Evolutionary conservation across 2,888 invertebrate species (phyloP), one percentile per base, ranked within the genome.

Genomic region (Andrena hattorfiana): DNA sequence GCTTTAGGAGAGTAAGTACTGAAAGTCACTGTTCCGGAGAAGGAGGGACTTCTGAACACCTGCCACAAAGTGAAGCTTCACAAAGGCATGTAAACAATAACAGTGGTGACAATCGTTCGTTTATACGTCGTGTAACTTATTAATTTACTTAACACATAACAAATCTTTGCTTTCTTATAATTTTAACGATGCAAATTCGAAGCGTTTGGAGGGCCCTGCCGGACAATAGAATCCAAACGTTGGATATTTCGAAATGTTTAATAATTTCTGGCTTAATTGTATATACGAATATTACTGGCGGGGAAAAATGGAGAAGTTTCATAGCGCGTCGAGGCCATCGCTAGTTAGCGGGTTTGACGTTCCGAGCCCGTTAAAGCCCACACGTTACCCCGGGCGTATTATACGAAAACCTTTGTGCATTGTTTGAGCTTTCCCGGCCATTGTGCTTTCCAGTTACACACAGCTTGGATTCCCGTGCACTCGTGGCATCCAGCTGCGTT

Each of bases 351-450:
- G 56, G 77, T 74, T 83, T 71, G 74, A 81, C 72, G 81, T 83
- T 74, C 70, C 59, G 72, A 86, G 86, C 74, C 81, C 77, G 87
- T 86, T 82, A 78, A 83, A 83, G 85, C 88, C 89, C 87, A 86
- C 89, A 88, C 83, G 87, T 87, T 89, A 88, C 90, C 84, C 86
- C 81, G 70, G 89, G 91, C 89, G 78, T 87, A 92, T 92, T 92
- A 91, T 90, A 88, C 89, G 89, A 86, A 83, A 86, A 87, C 87
- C 90, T 92, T 92, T 91, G 92, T 91, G 88, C 91, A 92, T 92
- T 92, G 92, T 92, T 92, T 89, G 90, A 90, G 90, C 90, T 91
- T 92, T 92, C 90, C 89, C 88, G 89, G 83, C 87, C 88, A 91
- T 91, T 92, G 90, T 92, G 89, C 89, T 92, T 90, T 83, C 84